Evolutionary conservation across 2,797 vertebrate genomes (phyloP).

Genomic region (Xenentodon cancila): DNA sequence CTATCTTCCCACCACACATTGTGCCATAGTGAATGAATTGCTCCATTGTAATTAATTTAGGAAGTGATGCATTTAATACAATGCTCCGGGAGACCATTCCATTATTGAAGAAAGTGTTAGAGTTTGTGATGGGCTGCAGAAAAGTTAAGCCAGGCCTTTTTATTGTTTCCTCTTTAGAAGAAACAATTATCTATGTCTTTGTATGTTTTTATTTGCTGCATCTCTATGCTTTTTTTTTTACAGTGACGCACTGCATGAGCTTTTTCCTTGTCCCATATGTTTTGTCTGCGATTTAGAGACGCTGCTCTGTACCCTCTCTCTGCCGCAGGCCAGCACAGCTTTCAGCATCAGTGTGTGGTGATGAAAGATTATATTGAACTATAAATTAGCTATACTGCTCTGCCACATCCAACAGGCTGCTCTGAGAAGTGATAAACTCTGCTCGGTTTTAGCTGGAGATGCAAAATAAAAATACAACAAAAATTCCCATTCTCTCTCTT

Average conservation of each 20-base stretch:
- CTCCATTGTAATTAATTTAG: constrained; percentile 44
- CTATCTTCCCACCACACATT: constrained; percentile 26
- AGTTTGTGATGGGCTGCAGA: constrained; percentile 8
- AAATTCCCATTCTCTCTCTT: too few relatives aligned
- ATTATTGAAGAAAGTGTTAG: constrained; percentile 15
- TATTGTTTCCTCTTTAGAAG: too few relatives aligned
- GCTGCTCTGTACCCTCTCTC: constrained; percentile 51
- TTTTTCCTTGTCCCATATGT: constrained; percentile 19
- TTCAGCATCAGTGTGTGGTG: constrained; percentile 55
- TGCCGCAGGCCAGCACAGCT: constrained; percentile 57
- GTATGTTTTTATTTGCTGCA: constrained; percentile 18
- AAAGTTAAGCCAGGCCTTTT: constrained; percentile 6
- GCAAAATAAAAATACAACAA: constrained; percentile 28
- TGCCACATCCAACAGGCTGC: constrained; percentile 64
- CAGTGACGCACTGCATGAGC: constrained; percentile 3
- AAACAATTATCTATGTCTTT: background rate
- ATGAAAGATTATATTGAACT: constrained; percentile 78
- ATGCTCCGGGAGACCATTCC: constrained; percentile 25
- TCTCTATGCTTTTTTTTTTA: background rate
- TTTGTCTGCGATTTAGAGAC: constrained; percentile 42
- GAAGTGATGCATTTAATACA: constrained; percentile 44
- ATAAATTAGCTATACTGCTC: constrained; percentile 72
- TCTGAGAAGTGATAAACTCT: constrained; percentile 66
- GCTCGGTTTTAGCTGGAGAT: constrained; percentile 38
- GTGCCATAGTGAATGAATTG: constrained; percentile 26